A percentile compares a stretch with the other conserved stretches of the same genome.
phyloP scores from a whole-genome alignment of 2,113 vertebrate genomes.

The Spilogale gracilis region DNA sequence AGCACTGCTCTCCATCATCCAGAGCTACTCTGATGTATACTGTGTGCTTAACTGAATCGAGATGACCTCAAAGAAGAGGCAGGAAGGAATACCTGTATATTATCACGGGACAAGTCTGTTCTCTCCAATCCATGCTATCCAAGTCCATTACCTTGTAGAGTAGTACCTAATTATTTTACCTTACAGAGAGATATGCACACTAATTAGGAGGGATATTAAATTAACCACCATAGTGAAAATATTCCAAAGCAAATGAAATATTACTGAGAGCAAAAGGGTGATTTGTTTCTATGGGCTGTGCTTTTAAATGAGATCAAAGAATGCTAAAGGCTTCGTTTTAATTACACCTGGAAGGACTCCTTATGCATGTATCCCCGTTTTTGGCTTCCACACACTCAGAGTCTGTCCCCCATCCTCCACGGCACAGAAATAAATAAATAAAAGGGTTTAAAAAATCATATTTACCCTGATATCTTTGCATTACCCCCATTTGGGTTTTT shows the following conservation, averaged over 20 bases:
- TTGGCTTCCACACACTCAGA: not conserved
- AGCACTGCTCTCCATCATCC: not conserved
- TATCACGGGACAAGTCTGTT: constrained; percentile 76
- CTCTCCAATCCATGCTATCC: constrained; percentile 86
- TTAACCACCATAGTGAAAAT: constrained; percentile 85
- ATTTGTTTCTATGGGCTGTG: constrained; percentile 84
- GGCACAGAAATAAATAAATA: constrained; percentile 72
- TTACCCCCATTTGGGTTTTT: constrained; percentile 74
- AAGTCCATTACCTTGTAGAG: constrained; percentile 84
- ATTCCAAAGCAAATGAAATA: constrained; percentile 89
- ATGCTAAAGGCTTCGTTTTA: constrained; percentile 84
- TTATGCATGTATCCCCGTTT: constrained; percentile 10
- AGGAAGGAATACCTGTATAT: constrained; percentile 45
- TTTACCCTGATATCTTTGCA: constrained; percentile 66
- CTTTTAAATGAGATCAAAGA: constrained; percentile 85
- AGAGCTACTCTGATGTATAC: not conserved
- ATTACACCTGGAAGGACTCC: constrained; percentile 84
- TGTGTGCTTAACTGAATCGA: not conserved
- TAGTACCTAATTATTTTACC: constrained; percentile 86
- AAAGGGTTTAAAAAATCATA: constrained; percentile 65
- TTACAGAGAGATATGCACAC: constrained; percentile 80
- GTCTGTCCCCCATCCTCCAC: not conserved
- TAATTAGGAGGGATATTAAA: constrained; percentile 87
- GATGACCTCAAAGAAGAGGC: constrained; percentile 62
- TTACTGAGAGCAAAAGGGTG: constrained; percentile 87